These are phyloP conservation scores for Eumeta japonica DNA, from an alignment of 1,140 invertebrate genomes.

Conservation along the genomic window DNA sequence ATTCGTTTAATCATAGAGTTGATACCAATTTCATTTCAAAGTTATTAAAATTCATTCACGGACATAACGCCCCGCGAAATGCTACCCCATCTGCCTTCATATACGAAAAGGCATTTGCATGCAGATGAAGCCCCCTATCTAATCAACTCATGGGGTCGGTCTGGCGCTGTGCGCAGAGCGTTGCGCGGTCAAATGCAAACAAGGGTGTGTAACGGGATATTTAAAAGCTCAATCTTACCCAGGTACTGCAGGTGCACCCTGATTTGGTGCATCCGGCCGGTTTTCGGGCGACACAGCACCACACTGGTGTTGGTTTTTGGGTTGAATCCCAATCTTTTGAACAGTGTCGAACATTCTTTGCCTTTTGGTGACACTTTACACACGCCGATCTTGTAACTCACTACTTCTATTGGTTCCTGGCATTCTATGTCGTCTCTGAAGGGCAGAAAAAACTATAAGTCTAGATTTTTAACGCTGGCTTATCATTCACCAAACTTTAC, in stretches of 20 bases:
- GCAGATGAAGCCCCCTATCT: no score
- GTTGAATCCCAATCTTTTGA: constrained; percentile 86
- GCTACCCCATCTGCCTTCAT: no score
- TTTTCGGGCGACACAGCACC: constrained; percentile 88
- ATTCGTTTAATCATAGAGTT: no score
- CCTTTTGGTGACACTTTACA: constrained; percentile 88
- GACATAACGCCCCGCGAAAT: no score
- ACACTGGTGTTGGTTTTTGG: constrained; percentile 83
- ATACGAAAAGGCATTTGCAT: no score
- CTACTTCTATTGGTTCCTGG: constrained; percentile 87
- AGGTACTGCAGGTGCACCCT: constrained; percentile 97
- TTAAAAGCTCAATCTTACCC: constrained; percentile 57
- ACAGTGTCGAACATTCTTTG: constrained; percentile 87
- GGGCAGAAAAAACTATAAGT: constrained; percentile 12
- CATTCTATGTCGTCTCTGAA: constrained; percentile 81
- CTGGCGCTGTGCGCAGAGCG: no score
- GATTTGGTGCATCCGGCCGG: constrained; percentile 98
- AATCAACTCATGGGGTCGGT: no score
- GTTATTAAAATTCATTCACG: no score
- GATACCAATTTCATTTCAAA: no score
- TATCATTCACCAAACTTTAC: neutral
- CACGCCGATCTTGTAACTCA: constrained; percentile 94
- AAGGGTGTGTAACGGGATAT: neutral
- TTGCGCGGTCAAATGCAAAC: no score
- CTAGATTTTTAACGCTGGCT: neutral